phyloP scores from a whole-genome alignment of 2,888 invertebrate genomes.

The Drymonia ruficornis region DNA sequence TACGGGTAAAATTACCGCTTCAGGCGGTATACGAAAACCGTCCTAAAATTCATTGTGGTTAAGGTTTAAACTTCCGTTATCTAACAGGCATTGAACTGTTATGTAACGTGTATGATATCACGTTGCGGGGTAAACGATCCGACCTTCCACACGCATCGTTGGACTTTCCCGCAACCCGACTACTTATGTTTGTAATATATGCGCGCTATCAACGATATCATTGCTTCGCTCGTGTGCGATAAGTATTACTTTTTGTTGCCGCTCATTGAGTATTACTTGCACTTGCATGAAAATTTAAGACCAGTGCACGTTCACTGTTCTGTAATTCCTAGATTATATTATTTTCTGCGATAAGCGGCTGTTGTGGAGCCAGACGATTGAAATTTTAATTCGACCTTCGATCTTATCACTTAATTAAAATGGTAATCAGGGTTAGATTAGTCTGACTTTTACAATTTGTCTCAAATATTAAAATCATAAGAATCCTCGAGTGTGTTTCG shows the following conservation, averaged over 20 bases:
- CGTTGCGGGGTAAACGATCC: conserved; percentile 73
- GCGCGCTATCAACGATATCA: conserved; percentile 27
- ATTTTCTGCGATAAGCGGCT: too few relatives aligned
- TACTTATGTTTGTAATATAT: conserved; percentile 40
- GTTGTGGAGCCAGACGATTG: background rate
- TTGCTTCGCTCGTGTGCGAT: conserved; percentile 13
- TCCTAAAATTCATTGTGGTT: conserved; percentile 35
- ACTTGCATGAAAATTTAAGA: conserved; percentile 11
- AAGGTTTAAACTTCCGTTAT: conserved; percentile 54
- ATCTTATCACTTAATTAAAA: conserved; percentile 1
- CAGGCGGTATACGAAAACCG: conserved; percentile 37
- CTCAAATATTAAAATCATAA: background rate
- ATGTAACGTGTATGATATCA: conserved; percentile 70
- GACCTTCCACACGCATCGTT: conserved; percentile 71
- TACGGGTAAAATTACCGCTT: conserved; percentile 48
- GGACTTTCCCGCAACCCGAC: conserved; percentile 57
- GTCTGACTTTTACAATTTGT: background rate
- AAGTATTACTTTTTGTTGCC: conserved; percentile 21
- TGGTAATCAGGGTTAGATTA: background rate
- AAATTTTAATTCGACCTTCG: conserved; percentile 1
- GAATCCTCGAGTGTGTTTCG: background rate
- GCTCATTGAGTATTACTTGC: conserved; percentile 1
- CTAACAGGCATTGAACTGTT: conserved; percentile 58
- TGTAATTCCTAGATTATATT: too few relatives aligned
- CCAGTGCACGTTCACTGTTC: too few relatives aligned